Evolutionary conservation across 2,113 vertebrate species (phyloP), one percentile per base, ranked within the genome.

Genomic region (Pleuronectes platessa): DNA sequence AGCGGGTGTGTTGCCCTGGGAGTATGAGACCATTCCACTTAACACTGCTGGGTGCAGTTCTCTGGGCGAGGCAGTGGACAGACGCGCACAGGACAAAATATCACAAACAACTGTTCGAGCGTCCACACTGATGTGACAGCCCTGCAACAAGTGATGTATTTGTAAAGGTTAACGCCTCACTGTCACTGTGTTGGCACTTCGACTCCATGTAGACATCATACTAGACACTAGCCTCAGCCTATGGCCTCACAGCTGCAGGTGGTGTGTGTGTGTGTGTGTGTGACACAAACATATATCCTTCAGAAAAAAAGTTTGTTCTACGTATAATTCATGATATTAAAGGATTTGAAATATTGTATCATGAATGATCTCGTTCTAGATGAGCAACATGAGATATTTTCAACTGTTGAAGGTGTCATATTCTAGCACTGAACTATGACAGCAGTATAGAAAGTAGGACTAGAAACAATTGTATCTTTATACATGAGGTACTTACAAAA

Each of bases 31-130:
- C 15, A n/a, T 53, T 75, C 70, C 51, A 70, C 45, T 47, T 59
- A 73, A 6, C 53, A 2, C 51, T 49, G 49, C 62, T 42, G 56
- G 68, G 20, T 40, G 68, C 49, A 35, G 35, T 73, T 77, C 61
- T 62, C 18, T 27, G 51, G 26, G 20, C 18, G 37, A 59, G 42
- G 23, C n/a, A 11, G 23, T 2, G 20, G 4, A 23, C 14, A 11
- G 51, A 20, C 24, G 21, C 26, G 31, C 9, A 42, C 35, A 71
- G 24, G 17, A 35, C 23, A 35, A 17, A 49, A 53, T 42, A 26
- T 42, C 11, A 59, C n/a, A 24, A 53, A 42, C 27, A 66, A 15
- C 26, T 61, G 59, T 23, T 4, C 21, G 17, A 14, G 9, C 45
- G 42, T 49, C 58, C 47, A 20, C 55, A 35, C 37, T 5, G 31